Evolutionary conservation across 2,797 vertebrate species (phyloP).

Genomic region (Sebastiscus tertius): DNA sequence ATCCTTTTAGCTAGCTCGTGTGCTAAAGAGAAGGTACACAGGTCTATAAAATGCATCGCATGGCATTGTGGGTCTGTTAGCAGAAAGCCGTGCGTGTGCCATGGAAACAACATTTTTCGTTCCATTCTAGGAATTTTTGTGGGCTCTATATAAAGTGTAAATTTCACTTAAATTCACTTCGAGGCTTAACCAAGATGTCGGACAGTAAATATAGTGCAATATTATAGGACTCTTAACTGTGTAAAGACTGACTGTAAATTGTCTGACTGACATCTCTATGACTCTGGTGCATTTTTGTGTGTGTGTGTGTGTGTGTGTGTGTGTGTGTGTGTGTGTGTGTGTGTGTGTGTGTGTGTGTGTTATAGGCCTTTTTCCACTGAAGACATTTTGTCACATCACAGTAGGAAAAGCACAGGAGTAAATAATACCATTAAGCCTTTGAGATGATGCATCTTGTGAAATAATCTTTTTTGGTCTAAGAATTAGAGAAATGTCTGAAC

Average conservation of each 20-base stretch:
- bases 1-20: neutral
- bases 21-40: neutral
- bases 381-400: neutral
- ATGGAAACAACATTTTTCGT: neutral
- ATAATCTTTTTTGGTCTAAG: neutral
- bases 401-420: neutral
- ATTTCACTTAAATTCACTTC: neutral
- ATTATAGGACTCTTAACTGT: neutral
- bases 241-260: too few relatives aligned
- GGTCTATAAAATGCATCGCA: neutral
- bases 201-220: neutral
- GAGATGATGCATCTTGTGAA: neutral
- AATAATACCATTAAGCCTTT: neutral
- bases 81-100: neutral
- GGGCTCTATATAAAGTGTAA: neutral
- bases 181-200: neutral
- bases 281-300: neutral
- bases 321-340: too few relatives aligned
- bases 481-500: neutral
- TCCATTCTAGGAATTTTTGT: neutral
- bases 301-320: too few relatives aligned
- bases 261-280: neutral
- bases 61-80: neutral
- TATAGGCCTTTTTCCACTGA: neutral
- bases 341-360: fast-evolving